Percentiles rank a stretch among this genome's conserved stretches.
Evolutionary conservation across 2,797 vertebrate genomes (phyloP).

Genomic region (Phataginus tricuspis): DNA sequence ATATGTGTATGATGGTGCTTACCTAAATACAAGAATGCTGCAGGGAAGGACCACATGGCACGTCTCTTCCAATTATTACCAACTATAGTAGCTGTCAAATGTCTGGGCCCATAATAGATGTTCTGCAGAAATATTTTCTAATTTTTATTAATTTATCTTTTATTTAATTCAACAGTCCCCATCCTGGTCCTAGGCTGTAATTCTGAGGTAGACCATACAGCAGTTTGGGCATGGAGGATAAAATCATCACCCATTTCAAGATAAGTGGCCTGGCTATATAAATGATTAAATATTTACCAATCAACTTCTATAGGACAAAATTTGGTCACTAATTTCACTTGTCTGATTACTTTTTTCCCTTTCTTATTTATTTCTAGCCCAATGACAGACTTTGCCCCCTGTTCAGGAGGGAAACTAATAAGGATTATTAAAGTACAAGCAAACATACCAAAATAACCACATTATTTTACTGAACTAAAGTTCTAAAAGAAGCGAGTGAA

Average conservation of each 20-base stretch:
- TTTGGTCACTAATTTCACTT: neutral
- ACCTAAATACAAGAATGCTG: neutral
- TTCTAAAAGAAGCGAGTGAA: neutral
- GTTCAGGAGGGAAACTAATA: neutral
- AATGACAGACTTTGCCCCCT: neutral
- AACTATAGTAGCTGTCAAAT: neutral
- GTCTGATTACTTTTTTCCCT: neutral
- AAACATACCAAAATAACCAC: neutral
- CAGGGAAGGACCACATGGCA: neutral
- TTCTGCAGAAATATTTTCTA: neutral
- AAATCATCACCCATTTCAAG: too few relatives aligned
- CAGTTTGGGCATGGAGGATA: neutral
- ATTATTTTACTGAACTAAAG: conserved; percentile 14
- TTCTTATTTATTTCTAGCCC: neutral
- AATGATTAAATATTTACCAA: neutral
- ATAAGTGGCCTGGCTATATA: neutral
- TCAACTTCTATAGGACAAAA: neutral
- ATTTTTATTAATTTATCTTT: neutral
- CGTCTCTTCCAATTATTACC: neutral
- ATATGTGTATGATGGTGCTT: neutral
- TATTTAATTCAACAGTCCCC: neutral
- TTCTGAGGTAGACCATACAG: neutral
- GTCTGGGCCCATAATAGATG: neutral
- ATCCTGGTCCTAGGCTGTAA: neutral
- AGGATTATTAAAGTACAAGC: neutral